A percentile compares a stretch with the other conserved stretches of the same genome.
Evolutionary conservation across 2,888 invertebrate genomes (phyloP).

Genomic region (Plagodis pulveraria): DNA sequence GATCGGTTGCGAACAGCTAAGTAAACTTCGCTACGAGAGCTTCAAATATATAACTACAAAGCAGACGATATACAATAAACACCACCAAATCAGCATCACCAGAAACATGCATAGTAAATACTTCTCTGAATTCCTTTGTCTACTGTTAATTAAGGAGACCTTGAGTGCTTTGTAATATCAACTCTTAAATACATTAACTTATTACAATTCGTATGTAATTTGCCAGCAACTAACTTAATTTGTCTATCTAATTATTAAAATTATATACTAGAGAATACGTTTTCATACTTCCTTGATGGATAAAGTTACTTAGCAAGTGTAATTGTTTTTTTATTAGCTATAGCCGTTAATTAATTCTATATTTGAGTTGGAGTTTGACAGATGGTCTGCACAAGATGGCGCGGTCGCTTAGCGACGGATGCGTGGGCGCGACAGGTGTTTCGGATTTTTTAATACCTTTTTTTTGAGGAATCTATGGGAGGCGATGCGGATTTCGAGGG

Average conservation of each 20-base stretch:
- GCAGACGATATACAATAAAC: no score
- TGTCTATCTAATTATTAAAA: slow-evolving; percentile 33
- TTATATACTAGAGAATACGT: slow-evolving; percentile 22
- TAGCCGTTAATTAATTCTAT: slow-evolving; percentile 45
- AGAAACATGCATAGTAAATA: background rate
- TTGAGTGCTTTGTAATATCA: slow-evolving; percentile 24
- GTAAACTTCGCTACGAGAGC: no score
- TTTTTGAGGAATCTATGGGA: slow-evolving; percentile 55
- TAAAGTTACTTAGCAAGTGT: slow-evolving; percentile 21
- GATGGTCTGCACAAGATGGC: slow-evolving; percentile 72
- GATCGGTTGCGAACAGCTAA: no score
- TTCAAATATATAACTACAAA: no score
- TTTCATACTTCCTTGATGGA: slow-evolving; percentile 27
- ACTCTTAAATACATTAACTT: slow-evolving; percentile 16
- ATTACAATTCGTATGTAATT: slow-evolving; percentile 17
- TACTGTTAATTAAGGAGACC: slow-evolving; percentile 25
- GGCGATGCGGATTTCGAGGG: slow-evolving; percentile 68
- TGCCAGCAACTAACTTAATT: slow-evolving; percentile 23
- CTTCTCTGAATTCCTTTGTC: slow-evolving; percentile 22
- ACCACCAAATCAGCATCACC: no score
- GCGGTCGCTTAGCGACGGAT: slow-evolving; percentile 66
- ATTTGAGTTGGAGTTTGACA: slow-evolving; percentile 80
- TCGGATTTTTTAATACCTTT: slow-evolving; percentile 51
- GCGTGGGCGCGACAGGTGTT: slow-evolving; percentile 80
- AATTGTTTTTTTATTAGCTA: slow-evolving; percentile 14